Evolutionary conservation across 2,113 vertebrate genomes (phyloP).

Genomic region (Hippocampus comes): DNA sequence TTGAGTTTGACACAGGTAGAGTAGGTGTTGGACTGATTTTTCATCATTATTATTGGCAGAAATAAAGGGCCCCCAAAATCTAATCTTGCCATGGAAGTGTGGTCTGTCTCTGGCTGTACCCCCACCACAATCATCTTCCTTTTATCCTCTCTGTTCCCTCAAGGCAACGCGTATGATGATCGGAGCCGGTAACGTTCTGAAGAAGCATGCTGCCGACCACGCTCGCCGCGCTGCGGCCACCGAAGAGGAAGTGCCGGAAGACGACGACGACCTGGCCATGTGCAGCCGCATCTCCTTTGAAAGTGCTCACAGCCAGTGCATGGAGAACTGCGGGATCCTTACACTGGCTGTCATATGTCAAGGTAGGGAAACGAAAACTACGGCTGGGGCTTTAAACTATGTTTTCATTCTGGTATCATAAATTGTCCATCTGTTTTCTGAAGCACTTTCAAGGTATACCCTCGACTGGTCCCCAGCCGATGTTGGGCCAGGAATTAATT

Average conservation of each 20-base stretch:
- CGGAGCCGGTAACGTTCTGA: conserved; percentile 89
- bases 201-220: conserved; percentile 83
- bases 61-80: no score
- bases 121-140: background rate
- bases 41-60: no score
- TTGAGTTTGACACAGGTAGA: no score
- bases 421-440: no score
- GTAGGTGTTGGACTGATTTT: no score
- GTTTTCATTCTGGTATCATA: no score
- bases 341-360: conserved; percentile 80
- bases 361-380: conserved; percentile 30
- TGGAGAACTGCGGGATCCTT: conserved; percentile 92
- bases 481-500: no score
- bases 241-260: conserved; percentile 65
- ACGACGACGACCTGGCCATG: conserved; percentile 57
- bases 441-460: no score
- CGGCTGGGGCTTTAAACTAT: background rate
- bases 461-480: no score
- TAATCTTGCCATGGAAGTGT: no score
- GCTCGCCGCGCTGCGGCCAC: conserved; percentile 61
- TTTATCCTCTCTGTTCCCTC: conserved; percentile 3
- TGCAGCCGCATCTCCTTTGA: conserved; percentile 90
- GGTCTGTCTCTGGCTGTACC: background rate
- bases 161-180: conserved; percentile 93
- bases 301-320: conserved; percentile 85